A percentile compares a stretch with the other conserved stretches of the same genome.
phyloP scores from a whole-genome alignment of 1,140 invertebrate genomes.

The Drosophila prosaltans region DNA sequence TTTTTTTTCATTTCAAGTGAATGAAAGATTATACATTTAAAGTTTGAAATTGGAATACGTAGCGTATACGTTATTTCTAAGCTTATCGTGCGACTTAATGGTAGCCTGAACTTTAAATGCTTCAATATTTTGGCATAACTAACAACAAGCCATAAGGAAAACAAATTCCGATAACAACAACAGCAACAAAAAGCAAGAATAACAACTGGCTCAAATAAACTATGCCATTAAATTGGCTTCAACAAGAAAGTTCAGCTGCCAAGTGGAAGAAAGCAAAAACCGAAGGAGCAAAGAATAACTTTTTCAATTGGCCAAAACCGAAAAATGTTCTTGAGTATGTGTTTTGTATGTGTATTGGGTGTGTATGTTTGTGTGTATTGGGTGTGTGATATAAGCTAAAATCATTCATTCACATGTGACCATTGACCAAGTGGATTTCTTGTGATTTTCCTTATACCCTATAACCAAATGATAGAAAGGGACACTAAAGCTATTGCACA shows the following conservation, averaged over 20 bases:
- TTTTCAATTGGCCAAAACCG: constrained; percentile 66
- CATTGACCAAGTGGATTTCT: constrained; percentile 34
- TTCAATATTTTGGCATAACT: neutral
- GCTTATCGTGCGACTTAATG: constrained; percentile 1
- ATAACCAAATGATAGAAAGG: neutral
- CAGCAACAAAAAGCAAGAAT: neutral
- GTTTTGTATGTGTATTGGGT: neutral
- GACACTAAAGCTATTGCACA: neutral
- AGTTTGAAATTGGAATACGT: neutral
- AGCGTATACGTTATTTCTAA: neutral
- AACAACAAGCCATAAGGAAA: constrained; percentile 27
- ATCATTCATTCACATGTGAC: constrained; percentile 67
- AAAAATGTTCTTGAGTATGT: constrained; percentile 11
- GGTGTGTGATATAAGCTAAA: constrained; percentile 45
- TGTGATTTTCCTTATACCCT: constrained; percentile 12
- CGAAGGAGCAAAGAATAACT: constrained; percentile 57
- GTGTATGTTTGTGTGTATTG: neutral
- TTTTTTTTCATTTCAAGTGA: too few species aligned
- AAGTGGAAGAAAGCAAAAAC: constrained; percentile 16
- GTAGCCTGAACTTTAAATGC: neutral
- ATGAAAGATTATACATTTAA: too few species aligned
- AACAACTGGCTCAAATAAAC: constrained; percentile 15
- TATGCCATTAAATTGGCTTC: constrained; percentile 15
- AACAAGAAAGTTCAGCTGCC: constrained; percentile 13
- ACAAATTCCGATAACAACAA: constrained; percentile 26